A percentile compares a stretch with the other conserved stretches of the same genome.
These are phyloP conservation scores for Oriolus oriolus DNA, from an alignment of 2,113 vertebrate genomes.

Conservation along the genomic window DNA sequence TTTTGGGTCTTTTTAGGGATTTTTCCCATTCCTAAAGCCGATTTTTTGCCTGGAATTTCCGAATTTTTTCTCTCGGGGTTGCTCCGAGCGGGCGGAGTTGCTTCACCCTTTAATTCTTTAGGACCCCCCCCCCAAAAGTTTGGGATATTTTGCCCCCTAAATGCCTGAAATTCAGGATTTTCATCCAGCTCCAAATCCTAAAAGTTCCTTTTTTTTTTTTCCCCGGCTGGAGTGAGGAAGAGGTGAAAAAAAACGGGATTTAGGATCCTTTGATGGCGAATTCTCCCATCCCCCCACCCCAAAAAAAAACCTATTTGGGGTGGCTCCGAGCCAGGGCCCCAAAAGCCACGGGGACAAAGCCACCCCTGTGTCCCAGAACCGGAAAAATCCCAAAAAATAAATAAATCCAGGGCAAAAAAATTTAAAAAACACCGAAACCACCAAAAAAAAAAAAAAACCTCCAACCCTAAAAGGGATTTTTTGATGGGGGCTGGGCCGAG, in stretches of 20 bases:
- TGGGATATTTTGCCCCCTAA: background rate
- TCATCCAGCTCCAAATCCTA: background rate
- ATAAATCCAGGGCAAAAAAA: background rate
- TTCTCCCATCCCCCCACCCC: background rate
- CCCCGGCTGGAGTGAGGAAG: background rate
- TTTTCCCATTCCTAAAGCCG: background rate
- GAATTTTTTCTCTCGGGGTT: accelerated
- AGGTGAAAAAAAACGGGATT: accelerated
- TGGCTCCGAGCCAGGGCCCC: background rate
- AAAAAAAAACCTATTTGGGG: background rate
- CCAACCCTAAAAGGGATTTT: background rate
- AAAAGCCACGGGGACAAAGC: background rate
- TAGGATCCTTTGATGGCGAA: background rate
- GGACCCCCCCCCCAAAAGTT: accelerated
- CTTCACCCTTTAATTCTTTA: background rate
- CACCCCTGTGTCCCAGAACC: background rate
- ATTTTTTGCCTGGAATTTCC: background rate
- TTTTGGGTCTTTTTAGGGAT: background rate
- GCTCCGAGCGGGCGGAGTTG: accelerated
- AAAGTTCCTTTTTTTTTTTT: background rate
- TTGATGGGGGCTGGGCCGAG: background rate
- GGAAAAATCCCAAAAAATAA: background rate
- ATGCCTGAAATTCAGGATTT: background rate
- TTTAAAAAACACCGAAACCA: background rate
- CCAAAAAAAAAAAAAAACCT: background rate